phyloP scores from a whole-genome alignment of 2,888 invertebrate genomes.

The Ectemnius lituratus region DNA sequence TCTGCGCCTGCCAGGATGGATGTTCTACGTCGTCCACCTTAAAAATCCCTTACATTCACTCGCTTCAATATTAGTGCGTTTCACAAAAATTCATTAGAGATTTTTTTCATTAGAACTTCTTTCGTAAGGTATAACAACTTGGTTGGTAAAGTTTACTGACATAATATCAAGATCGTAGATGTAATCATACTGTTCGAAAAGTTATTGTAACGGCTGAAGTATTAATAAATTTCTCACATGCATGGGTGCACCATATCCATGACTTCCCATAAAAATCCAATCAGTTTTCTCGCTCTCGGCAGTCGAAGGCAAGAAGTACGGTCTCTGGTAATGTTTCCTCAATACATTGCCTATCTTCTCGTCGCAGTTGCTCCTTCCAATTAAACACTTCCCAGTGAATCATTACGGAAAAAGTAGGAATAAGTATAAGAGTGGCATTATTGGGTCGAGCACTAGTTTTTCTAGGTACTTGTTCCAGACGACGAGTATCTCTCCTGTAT shows the following conservation, averaged over 20 bases:
- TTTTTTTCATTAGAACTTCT: too few species aligned
- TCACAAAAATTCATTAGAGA: too few species aligned
- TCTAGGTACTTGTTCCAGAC: conserved; percentile 34
- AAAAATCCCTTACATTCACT: neutral
- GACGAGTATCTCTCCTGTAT: conserved; percentile 15
- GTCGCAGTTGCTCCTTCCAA: conserved; percentile 93
- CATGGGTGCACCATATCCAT: conserved; percentile 96
- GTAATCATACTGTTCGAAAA: neutral
- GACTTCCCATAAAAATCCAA: conserved; percentile 98
- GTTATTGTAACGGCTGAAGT: neutral
- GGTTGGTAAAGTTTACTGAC: too few species aligned
- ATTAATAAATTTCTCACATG: conserved; percentile 83
- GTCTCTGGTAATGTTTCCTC: conserved; percentile 87
- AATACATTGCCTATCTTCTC: conserved; percentile 88
- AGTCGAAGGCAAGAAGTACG: conserved; percentile 92
- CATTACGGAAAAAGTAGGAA: neutral
- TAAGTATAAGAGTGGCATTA: neutral
- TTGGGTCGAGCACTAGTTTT: conserved; percentile 15
- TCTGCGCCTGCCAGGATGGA: conserved; percentile 98
- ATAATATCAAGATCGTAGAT: too few species aligned
- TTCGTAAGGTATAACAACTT: too few species aligned
- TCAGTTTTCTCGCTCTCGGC: conserved; percentile 94
- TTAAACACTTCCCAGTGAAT: neutral
- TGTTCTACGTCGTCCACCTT: conserved; percentile 96
- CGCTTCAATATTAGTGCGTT: neutral